Percentiles rank a stretch among this genome's conserved stretches.
These are phyloP conservation scores for Drosophila subpulchrella DNA, from an alignment of 1,140 invertebrate species.

Conservation along the genomic window DNA sequence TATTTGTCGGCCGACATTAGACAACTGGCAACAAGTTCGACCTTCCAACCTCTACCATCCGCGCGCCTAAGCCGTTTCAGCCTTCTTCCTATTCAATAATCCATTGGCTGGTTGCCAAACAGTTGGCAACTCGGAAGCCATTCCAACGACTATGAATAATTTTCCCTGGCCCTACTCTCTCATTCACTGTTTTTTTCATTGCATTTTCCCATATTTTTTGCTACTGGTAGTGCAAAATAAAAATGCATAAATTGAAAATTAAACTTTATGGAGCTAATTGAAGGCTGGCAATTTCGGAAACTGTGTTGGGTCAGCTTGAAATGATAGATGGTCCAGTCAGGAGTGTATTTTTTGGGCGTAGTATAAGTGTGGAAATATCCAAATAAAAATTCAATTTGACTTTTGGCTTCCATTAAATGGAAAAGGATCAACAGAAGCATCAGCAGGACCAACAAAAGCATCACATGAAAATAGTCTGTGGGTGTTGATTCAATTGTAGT, in stretches of 20 bases:
- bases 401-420: conserved; percentile 61
- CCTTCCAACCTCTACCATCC: not conserved
- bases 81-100: conserved; percentile 52
- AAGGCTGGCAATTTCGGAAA: conserved; percentile 56
- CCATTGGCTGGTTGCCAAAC: conserved; percentile 68
- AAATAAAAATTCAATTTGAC: conserved; percentile 68
- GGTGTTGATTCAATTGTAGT: conserved; percentile 61
- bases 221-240: conserved; percentile 40
- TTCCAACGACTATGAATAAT: conserved; percentile 74
- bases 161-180: conserved; percentile 12
- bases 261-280: conserved; percentile 77
- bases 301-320: conserved; percentile 45
- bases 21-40: conserved; percentile 44
- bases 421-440: conserved; percentile 40
- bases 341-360: conserved; percentile 27
- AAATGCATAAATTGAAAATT: conserved; percentile 76
- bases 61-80: conserved; percentile 16
- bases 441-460: conserved; percentile 24
- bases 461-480: conserved; percentile 31
- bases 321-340: conserved; percentile 51
- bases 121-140: conserved; percentile 66
- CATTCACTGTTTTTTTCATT: conserved; percentile 6
- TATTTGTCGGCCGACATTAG: not conserved
- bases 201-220: conserved; percentile 19
- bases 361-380: conserved; percentile 17